These are phyloP conservation scores for Drosophila micromelanica DNA, from an alignment of 1,140 invertebrate species.

Conservation along the genomic window DNA sequence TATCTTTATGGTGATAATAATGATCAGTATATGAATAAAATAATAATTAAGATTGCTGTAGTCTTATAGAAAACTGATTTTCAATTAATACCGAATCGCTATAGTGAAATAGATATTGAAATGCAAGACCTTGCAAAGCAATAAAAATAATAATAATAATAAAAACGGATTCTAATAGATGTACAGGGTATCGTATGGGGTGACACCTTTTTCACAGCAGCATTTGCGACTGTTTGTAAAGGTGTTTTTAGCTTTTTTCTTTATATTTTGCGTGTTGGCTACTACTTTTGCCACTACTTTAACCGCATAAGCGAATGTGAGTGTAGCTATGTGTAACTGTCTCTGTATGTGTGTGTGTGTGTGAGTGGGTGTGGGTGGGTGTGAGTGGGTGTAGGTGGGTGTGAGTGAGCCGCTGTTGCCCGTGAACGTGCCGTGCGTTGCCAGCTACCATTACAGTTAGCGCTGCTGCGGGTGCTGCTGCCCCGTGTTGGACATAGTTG, in stretches of 20 bases:
- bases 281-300: conserved; percentile 75
- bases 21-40: too few species aligned
- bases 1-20: too few species aligned
- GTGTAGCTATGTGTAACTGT: conserved; percentile 9
- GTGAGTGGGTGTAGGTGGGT: conserved; percentile 6
- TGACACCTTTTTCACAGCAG: neutral
- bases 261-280: conserved; percentile 52
- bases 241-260: conserved; percentile 11
- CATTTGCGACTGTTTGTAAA: conserved; percentile 15
- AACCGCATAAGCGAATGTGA: conserved; percentile 65
- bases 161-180: too few species aligned
- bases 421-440: conserved; percentile 51
- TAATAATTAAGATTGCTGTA: too few species aligned
- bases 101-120: too few species aligned
- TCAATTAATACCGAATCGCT: too few species aligned
- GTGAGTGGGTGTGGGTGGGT: conserved; percentile 6
- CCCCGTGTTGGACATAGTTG: conserved; percentile 24
- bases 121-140: too few species aligned
- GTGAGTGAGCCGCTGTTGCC: conserved; percentile 25
- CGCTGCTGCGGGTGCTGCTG: conserved; percentile 15
- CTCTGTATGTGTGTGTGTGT: neutral
- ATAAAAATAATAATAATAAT: too few species aligned
- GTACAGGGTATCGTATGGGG: conserved; percentile 10
- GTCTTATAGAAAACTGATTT: too few species aligned
- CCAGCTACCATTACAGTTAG: conserved; percentile 42